These are phyloP conservation scores for Drosophila mojavensis DNA, from an alignment of 1,140 invertebrate genomes.

Conservation along the genomic window DNA sequence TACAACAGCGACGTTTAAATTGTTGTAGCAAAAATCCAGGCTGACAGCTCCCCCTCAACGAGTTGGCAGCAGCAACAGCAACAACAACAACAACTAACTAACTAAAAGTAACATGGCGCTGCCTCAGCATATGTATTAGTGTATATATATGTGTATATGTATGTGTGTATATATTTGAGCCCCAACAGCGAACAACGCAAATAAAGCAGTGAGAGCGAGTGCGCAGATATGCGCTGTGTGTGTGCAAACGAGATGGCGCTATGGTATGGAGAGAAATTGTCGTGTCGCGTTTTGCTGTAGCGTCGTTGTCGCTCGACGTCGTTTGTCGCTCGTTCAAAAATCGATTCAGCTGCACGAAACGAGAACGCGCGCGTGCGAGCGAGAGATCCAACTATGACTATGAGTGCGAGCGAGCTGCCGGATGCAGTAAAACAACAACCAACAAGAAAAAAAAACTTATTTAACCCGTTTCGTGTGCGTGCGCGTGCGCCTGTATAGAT, in stretches of 20 bases:
- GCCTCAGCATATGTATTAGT: slow-evolving; percentile 17
- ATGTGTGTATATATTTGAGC: slow-evolving; percentile 27
- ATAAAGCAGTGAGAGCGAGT: slow-evolving; percentile 51
- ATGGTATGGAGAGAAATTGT: slow-evolving; percentile 67
- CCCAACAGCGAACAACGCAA: slow-evolving; percentile 61
- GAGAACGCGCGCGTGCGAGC: slow-evolving; percentile 48
- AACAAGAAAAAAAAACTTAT: slow-evolving; percentile 40
- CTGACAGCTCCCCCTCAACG: slow-evolving; percentile 73
- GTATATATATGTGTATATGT: slow-evolving; percentile 5
- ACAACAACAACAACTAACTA: slow-evolving; percentile 66
- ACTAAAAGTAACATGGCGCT: slow-evolving; percentile 74
- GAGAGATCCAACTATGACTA: slow-evolving; percentile 14
- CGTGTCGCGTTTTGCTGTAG: slow-evolving; percentile 58
- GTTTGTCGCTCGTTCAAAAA: slow-evolving; percentile 63
- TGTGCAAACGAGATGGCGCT: slow-evolving; percentile 46
- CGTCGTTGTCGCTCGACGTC: slow-evolving; percentile 24
- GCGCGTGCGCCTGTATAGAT: slow-evolving; percentile 45
- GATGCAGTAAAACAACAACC: slow-evolving; percentile 49
- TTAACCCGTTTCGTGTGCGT: slow-evolving; percentile 76
- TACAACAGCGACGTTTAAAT: slow-evolving; percentile 53
- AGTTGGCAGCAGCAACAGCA: slow-evolving; percentile 50
- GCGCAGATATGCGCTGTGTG: slow-evolving; percentile 9
- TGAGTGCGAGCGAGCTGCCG: slow-evolving; percentile 48
- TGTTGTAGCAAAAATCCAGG: slow-evolving; percentile 69
- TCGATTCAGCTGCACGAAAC: slow-evolving; percentile 73